phyloP scores from a whole-genome alignment of 2,113 vertebrate genomes.

The Andinoacara biseriatus region DNA sequence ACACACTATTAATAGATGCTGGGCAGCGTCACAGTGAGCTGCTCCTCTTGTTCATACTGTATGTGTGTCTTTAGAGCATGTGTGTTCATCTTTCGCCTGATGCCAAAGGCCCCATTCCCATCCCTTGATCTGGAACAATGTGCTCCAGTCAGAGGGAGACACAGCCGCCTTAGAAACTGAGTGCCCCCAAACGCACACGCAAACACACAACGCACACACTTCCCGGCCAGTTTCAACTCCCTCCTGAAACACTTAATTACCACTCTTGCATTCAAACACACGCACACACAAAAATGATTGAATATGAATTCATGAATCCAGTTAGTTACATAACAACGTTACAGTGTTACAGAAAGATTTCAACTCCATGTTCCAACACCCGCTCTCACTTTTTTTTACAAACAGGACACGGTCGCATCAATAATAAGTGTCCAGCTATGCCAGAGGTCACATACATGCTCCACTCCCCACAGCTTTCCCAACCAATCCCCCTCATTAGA shows the following conservation, averaged over 20 bases:
- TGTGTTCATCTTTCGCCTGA: conserved; percentile 38
- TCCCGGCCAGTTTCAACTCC: conserved; percentile 8
- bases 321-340: not conserved
- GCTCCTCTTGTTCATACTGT: conserved; percentile 76
- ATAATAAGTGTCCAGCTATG: conserved; percentile 90
- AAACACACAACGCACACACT: conserved; percentile 29
- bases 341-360: not conserved
- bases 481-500: conserved; percentile 88
- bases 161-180: conserved; percentile 70
- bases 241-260: conserved; percentile 22
- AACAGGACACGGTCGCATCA: conserved; percentile 82
- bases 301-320: conserved; percentile 4
- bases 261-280: conserved; percentile 19
- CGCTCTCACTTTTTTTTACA: conserved; percentile 76
- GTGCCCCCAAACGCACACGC: conserved; percentile 65
- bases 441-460: conserved; percentile 91
- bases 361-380: not conserved
- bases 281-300: not conserved
- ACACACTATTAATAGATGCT: conserved; percentile 87
- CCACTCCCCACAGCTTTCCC: conserved; percentile 90
- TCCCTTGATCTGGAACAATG: conserved; percentile 91
- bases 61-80: conserved; percentile 29
- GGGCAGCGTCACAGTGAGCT: conserved; percentile 88
- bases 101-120: conserved; percentile 93
- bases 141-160: conserved; percentile 85